Conservation (phyloP, 2,888 invertebrate species). For the Troides aeacus region DNA sequence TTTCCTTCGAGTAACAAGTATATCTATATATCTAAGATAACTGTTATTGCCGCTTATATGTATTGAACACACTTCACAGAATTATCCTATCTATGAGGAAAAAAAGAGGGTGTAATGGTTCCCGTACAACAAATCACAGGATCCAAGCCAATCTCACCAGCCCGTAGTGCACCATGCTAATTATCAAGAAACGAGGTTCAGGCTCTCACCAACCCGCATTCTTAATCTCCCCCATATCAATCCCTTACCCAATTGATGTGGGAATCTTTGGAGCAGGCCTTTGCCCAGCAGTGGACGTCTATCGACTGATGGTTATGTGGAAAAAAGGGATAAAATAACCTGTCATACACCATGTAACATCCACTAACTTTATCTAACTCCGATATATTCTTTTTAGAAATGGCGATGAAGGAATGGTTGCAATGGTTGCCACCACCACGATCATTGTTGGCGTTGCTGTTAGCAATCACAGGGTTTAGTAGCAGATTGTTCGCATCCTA, state of each 20-base stretch:
- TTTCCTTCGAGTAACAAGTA: neutral
- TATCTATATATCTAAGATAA: neutral
- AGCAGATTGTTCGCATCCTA: slow-evolving; percentile 92
- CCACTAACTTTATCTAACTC: neutral
- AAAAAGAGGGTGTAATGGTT: too few species aligned
- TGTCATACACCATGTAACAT: neutral
- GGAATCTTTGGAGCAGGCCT: too few species aligned
- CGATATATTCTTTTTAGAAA: slow-evolving; percentile 43
- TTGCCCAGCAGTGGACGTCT: too few species aligned
- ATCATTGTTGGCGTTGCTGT: slow-evolving; percentile 85
- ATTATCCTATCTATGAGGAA: neutral
- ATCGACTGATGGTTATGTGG: too few species aligned
- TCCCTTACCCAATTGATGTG: too few species aligned
- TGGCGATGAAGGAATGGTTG: slow-evolving; percentile 90
- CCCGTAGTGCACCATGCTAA: too few species aligned
- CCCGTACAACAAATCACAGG: too few species aligned
- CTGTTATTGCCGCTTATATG: neutral
- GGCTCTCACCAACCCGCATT: too few species aligned
- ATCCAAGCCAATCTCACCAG: too few species aligned
- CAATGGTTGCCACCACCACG: slow-evolving; percentile 86
- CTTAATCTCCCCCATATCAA: too few species aligned
- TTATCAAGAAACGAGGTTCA: too few species aligned
- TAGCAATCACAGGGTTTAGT: slow-evolving; percentile 88
- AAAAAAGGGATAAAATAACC: neutral
- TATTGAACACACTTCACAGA: neutral